These are phyloP conservation scores for Andinoacara biseriatus DNA, from an alignment of 2,113 vertebrate genomes.

Conservation along the genomic window DNA sequence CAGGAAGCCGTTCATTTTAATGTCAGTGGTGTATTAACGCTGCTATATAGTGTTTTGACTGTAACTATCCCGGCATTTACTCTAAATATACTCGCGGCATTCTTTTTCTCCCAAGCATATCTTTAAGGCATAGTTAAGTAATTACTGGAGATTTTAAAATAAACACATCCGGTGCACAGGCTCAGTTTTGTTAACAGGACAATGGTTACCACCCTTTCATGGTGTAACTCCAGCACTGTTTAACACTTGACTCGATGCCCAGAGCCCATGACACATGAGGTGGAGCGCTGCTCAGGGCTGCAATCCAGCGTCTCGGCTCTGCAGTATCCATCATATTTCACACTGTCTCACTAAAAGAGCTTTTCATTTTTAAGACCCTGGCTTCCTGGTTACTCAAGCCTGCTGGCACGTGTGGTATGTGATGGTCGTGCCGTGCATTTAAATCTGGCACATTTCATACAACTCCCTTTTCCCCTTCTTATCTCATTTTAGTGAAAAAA, in stretches of 20 bases:
- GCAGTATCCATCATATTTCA: conserved; percentile 54
- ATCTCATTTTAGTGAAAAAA: neutral
- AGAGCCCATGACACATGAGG: conserved; percentile 52
- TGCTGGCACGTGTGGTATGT: conserved; percentile 60
- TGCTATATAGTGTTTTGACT: conserved; percentile 69
- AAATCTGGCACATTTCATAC: conserved; percentile 39
- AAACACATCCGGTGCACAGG: conserved; percentile 72
- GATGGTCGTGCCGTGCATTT: conserved; percentile 34
- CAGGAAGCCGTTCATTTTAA: conserved; percentile 75
- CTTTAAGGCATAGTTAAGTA: conserved; percentile 75
- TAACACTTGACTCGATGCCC: conserved; percentile 49
- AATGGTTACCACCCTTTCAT: conserved; percentile 51
- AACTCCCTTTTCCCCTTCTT: conserved; percentile 21
- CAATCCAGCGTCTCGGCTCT: conserved; percentile 34
- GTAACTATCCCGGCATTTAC: conserved; percentile 71
- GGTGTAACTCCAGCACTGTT: conserved; percentile 45
- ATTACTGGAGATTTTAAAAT: conserved; percentile 75
- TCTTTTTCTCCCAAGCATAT: conserved; percentile 65
- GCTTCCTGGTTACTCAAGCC: conserved; percentile 47
- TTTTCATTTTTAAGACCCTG: conserved; percentile 30
- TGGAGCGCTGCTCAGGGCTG: conserved; percentile 40
- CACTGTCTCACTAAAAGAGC: conserved; percentile 36
- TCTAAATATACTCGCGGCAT: conserved; percentile 73
- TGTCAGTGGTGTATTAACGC: conserved; percentile 66
- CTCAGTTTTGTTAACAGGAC: conserved; percentile 59